A percentile compares a stretch with the other conserved stretches of the same genome.
Conservation (phyloP, 1,140 invertebrate genomes). For the Hycleus cichorii region DNA sequence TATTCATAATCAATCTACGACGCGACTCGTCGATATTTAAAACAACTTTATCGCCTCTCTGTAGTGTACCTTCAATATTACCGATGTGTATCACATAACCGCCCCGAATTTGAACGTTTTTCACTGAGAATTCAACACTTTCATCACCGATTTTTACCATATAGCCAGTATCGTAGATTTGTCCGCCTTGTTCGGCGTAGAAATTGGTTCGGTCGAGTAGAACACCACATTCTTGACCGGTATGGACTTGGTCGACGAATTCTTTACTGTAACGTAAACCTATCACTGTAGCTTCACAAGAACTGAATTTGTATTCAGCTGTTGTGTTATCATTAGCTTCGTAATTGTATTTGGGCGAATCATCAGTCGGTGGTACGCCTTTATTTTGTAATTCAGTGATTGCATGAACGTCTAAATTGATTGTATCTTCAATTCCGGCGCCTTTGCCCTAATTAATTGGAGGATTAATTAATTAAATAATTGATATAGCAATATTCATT, state of each 20-base stretch:
- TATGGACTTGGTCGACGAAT: constrained; percentile 78
- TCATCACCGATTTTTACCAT: constrained; percentile 82
- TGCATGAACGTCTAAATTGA: constrained; percentile 90
- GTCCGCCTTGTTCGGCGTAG: constrained; percentile 97
- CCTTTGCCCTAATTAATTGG: constrained; percentile 50
- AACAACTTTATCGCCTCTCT: constrained; percentile 79
- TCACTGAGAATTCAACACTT: constrained; percentile 85
- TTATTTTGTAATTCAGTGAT: constrained; percentile 84
- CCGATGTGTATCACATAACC: constrained; percentile 95
- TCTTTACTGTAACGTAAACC: constrained; percentile 68
- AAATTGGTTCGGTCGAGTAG: constrained; percentile 91
- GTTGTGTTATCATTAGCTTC: constrained; percentile 53
- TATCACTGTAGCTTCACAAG: constrained; percentile 60
- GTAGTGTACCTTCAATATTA: constrained; percentile 73
- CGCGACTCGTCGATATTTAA: constrained; percentile 78
- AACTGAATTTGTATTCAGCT: constrained; percentile 62
- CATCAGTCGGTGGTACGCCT: constrained; percentile 77
- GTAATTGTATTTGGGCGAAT: constrained; percentile 90
- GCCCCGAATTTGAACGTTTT: constrained; percentile 91
- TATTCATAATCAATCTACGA: constrained; percentile 89
- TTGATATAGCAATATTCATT: not conserved
- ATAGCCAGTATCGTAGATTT: constrained; percentile 96
- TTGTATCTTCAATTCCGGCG: constrained; percentile 67
- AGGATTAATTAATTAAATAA: not conserved
- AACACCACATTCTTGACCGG: constrained; percentile 87